These are phyloP conservation scores for Australoheros facetus DNA, from an alignment of 2,797 vertebrate genomes.

Conservation along the genomic window DNA sequence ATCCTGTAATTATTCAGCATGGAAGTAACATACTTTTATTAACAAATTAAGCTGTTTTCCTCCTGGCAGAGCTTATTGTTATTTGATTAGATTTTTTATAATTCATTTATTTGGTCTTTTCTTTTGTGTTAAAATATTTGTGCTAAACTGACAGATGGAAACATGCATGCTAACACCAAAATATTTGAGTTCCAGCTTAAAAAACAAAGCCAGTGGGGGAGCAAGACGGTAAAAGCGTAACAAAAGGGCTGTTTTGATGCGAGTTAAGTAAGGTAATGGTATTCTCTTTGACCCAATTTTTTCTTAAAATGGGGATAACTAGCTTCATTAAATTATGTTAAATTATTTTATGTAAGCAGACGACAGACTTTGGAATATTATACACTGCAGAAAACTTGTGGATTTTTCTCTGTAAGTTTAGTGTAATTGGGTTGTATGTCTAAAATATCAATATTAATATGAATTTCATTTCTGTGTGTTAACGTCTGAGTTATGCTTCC, in stretches of 20 bases:
- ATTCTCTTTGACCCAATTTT: background rate
- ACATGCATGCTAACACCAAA: background rate
- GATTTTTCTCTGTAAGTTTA: background rate
- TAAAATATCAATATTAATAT: background rate
- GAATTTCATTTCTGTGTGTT: background rate
- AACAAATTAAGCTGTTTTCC: background rate
- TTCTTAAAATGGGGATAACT: background rate
- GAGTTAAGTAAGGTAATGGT: background rate
- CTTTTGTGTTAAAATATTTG: no score
- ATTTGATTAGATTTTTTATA: no score
- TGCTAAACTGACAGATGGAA: background rate
- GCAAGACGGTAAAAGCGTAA: fast-evolving
- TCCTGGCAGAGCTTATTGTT: background rate
- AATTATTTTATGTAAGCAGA: background rate
- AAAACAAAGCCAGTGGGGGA: background rate
- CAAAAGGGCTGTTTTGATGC: background rate
- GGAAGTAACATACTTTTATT: background rate
- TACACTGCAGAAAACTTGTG: background rate
- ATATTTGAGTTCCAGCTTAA: background rate
- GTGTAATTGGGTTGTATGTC: background rate
- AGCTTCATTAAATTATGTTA: background rate
- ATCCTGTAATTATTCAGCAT: background rate
- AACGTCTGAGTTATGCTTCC: background rate
- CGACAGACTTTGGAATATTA: background rate
- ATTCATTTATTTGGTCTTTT: no score